Evolutionary conservation across 2,113 vertebrate species (phyloP), one percentile per base, ranked within the genome.

Genomic region (Neomonachus schauinslandi): DNA sequence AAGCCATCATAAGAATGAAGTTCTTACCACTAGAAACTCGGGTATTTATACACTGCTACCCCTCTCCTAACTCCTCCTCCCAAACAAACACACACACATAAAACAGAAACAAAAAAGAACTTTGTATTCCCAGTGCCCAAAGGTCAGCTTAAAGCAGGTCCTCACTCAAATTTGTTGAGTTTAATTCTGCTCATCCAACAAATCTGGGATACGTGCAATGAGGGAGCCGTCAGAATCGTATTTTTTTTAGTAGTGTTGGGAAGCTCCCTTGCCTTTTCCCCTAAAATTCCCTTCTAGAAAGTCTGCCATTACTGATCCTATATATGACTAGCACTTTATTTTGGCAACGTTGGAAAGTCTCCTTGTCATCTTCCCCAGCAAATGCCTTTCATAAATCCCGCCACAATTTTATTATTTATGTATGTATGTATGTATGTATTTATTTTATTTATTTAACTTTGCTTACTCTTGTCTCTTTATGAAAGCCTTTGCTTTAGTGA

Each of bases 91-190:
- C 6, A 67, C 67, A 63, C 61, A 63, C 26, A 61, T 16, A 55
- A 14, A 55, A 11, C 4, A 36, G 67, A 10, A 69, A 69, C 18
- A 36, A 69, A 69, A 69, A 69, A 72, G 24, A 80, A 39, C 21
- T 13, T 67, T 63, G 39, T n/a, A 5, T 26, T 0, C 1, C 46
- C 2, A 6, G 0, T 10, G 22, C 7, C 33, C 1, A 13, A 0
- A 13, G 15, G 7, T 83, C 59, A 21, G 33, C 13, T 91, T 21
- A 36, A 39, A 81, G 26, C 63, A 61, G 69, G 46, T 57, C 42
- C 71, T 93, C 46, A 65, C 42, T 7, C 90, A 76, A 69, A 67
- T 53, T 22, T 82, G 36, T 19, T 49, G 24, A 26, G 31, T 69
- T 76, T 61, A 19, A 36, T 63, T 67, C 24, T 76, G 82, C 14